These are phyloP conservation scores for Nowickia ferox DNA, from an alignment of 2,888 invertebrate genomes.

Conservation along the genomic window DNA sequence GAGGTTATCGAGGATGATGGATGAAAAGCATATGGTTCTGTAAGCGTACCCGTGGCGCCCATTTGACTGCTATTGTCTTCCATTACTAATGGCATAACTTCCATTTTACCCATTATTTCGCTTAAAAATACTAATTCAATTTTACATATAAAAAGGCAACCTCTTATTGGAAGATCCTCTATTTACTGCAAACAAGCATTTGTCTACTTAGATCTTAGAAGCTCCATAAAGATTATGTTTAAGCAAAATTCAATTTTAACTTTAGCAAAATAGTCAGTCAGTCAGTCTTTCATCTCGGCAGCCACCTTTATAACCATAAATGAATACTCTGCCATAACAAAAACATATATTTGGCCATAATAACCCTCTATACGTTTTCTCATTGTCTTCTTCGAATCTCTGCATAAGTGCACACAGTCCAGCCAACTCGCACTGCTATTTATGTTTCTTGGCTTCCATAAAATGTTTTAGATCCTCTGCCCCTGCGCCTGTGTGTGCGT, in stretches of 20 bases:
- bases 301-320: constrained; percentile 25
- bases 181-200: constrained; percentile 19
- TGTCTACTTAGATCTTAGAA: not conserved
- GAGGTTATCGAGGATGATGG: too few relatives aligned
- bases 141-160: not conserved
- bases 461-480: not conserved
- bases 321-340: not conserved
- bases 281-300: constrained; percentile 25
- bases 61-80: too few relatives aligned
- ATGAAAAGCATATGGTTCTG: too few relatives aligned
- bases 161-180: not conserved
- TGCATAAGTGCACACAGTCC: constrained; percentile 8
- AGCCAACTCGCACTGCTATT: not conserved
- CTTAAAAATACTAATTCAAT: too few relatives aligned
- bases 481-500: not conserved
- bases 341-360: constrained; percentile 31
- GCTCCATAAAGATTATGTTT: constrained; percentile 42
- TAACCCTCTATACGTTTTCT: constrained; percentile 14
- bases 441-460: constrained; percentile 7
- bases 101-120: too few relatives aligned
- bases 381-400: constrained; percentile 1
- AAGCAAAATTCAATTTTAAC: constrained; percentile 37
- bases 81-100: too few relatives aligned
- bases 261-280: constrained; percentile 22
- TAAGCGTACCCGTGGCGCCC: too few relatives aligned